Evolutionary conservation across 2,888 invertebrate genomes (phyloP).

Genomic region (Podotricha telesiphe): DNA sequence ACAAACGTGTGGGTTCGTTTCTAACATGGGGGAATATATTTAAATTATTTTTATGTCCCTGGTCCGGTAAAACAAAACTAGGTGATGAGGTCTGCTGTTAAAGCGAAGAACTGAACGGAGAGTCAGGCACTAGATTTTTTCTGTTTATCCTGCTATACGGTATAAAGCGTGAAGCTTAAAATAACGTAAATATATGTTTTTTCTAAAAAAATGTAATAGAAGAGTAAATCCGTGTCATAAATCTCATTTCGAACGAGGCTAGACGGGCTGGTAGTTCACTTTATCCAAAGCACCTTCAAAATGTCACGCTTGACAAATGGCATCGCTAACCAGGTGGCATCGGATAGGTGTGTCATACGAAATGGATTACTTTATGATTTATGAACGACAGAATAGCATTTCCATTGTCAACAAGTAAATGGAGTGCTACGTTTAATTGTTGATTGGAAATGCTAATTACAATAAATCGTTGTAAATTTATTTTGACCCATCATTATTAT

Average conservation of each 20-base stretch:
- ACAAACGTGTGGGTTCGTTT: too few species aligned
- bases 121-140: too few species aligned
- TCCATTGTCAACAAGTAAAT: constrained; percentile 26
- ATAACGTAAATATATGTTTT: too few species aligned
- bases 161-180: too few species aligned
- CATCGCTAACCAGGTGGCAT: constrained; percentile 45
- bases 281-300: constrained; percentile 39
- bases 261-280: constrained; percentile 31
- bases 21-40: too few species aligned
- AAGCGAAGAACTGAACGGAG: too few species aligned
- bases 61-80: too few species aligned
- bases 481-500: not conserved
- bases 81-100: too few species aligned
- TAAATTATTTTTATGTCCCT: too few species aligned
- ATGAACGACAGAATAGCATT: constrained; percentile 42
- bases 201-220: too few species aligned
- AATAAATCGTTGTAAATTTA: not conserved
- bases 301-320: constrained; percentile 47
- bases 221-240: constrained; percentile 17
- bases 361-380: constrained; percentile 50
- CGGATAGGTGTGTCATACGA: constrained; percentile 41
- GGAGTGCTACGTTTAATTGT: constrained; percentile 21
- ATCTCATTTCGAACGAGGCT: constrained; percentile 20
- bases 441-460: constrained; percentile 31
- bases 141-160: too few species aligned